Base-by-base conservation (phyloP, 1,140 invertebrate species). In the Leptestheria dahalacensis region DNA sequence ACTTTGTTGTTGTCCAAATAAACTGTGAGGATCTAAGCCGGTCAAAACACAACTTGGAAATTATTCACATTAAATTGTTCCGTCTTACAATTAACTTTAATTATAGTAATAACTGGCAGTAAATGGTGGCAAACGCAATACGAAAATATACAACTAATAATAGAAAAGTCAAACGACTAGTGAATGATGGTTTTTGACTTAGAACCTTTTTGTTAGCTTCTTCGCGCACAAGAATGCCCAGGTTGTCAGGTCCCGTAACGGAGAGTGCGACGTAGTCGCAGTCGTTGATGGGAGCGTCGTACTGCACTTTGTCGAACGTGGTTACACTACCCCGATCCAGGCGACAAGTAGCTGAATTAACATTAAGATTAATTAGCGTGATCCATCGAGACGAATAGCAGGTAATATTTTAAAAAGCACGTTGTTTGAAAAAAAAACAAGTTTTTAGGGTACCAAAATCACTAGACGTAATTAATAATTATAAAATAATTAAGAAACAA, bases 291-390 rank as follows among this genome's bases (percentile, higher is more conserved):
- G 47, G 48, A 10, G 58, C 58, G n/a, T 50, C 21, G 48, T 60
- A 60, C 25, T 50, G 49, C 48, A 52, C 51, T 60, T 60, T 52
- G 28, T 60, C 58, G 26, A 60, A 60, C 3, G 58, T 60, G n/a
- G 58, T 60, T 1, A 60, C 46, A 21, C 50, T 60, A 20, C 48
- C 33, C 48, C 51, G 9, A 18, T 60, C 58, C 49, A 60, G 20
- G 26, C 49, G 28, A 52, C 58, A 60, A 33, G 51, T 60, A 6
- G 48, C 58, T 60, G 28, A 26, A 21, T 49, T 48, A 49, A 24
- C 10, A 20, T 48, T 48, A 49, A 11, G 12, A 49, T 25, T 20
- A n/a, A n/a, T n/a, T n/a, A n/a, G n/a, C n/a, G n/a, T n/a, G n/a
- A n/a, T n/a, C n/a, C n/a, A n/a, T n/a, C n/a, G n/a, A n/a, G n/a